Conservation (phyloP, 2,113 vertebrate genomes). For the Psittacula cyanocephala region DNA sequence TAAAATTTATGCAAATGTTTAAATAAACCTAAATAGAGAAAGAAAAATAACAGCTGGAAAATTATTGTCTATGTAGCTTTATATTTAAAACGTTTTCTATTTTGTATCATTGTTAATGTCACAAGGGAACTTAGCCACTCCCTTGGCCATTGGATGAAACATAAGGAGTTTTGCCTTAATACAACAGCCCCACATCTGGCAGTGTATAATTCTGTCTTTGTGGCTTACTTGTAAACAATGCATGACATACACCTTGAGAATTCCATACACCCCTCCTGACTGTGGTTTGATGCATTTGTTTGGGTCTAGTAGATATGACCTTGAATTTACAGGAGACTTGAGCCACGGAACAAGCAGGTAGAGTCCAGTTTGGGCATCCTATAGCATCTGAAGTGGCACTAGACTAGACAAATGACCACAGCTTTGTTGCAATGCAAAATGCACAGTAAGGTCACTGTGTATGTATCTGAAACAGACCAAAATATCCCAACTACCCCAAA, state of each 20-base stretch:
- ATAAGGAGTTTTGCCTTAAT: background rate
- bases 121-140: background rate
- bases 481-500: background rate
- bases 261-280: background rate
- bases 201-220: background rate
- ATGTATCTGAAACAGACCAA: background rate
- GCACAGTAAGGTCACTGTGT: background rate
- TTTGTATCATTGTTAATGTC: background rate
- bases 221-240: background rate
- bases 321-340: background rate
- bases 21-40: background rate
- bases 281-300: background rate
- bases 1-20: background rate
- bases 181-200: background rate
- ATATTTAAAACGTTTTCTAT: background rate
- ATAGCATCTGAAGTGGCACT: accelerated
- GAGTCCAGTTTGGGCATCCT: background rate
- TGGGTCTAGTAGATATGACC: background rate
- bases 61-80: background rate
- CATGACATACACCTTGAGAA: background rate
- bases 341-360: background rate
- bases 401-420: background rate
- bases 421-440: background rate
- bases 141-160: background rate
- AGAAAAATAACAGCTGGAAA: background rate